Conservation (phyloP, 1,140 invertebrate species). For the Papilio aristodemus region DNA sequence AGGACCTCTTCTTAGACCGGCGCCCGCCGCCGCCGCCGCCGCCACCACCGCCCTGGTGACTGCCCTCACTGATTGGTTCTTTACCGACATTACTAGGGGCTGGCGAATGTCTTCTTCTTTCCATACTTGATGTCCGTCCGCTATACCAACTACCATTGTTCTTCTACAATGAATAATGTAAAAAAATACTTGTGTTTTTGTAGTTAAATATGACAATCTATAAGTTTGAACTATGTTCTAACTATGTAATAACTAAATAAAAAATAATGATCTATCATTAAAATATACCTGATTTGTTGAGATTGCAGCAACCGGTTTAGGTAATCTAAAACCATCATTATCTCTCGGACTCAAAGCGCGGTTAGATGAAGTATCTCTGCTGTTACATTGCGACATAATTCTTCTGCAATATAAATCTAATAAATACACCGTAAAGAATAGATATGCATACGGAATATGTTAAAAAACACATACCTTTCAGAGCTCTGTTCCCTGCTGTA, state of each 20-base stretch:
- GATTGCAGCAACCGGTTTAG: constrained; percentile 48
- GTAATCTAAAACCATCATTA: constrained; percentile 66
- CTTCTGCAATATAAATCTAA: constrained; percentile 49
- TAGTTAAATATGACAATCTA: no score
- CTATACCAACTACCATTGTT: constrained; percentile 47
- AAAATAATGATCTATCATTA: constrained; percentile 22
- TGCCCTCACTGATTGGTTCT: constrained; percentile 22
- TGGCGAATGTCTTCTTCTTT: constrained; percentile 56
- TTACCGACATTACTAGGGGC: constrained; percentile 41
- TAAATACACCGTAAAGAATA: constrained; percentile 33
- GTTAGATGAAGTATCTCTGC: constrained; percentile 66
- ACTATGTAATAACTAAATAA: no score
- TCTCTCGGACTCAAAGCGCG: constrained; percentile 65
- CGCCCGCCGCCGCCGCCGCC: constrained; percentile 29
- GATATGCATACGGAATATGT: constrained; percentile 8
- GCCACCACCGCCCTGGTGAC: constrained; percentile 27
- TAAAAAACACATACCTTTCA: constrained; percentile 53
- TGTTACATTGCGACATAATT: constrained; percentile 76
- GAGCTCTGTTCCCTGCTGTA: constrained; percentile 73
- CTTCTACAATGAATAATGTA: constrained; percentile 39
- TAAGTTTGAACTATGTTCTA: no score
- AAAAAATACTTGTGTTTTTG: no score
- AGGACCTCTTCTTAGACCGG: constrained; percentile 32
- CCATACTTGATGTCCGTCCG: constrained; percentile 51
- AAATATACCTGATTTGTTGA: constrained; percentile 45